These are phyloP conservation scores for Heliconius ethilla DNA, from an alignment of 2,888 invertebrate species.

Conservation along the genomic window DNA sequence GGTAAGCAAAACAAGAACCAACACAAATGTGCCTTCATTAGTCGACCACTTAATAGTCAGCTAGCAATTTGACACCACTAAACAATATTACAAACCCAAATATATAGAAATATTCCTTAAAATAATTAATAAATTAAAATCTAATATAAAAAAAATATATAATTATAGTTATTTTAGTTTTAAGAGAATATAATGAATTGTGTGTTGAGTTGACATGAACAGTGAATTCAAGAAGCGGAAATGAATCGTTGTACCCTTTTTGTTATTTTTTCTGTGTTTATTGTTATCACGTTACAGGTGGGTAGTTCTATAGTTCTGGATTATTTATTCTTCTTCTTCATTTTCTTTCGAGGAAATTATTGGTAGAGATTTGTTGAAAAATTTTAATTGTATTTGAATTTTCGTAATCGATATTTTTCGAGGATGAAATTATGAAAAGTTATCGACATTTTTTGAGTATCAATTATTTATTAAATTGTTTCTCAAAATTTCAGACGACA, in stretches of 20 bases:
- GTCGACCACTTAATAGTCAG: constrained; percentile 55
- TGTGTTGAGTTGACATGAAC: constrained; percentile 59
- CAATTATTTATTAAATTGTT: neutral
- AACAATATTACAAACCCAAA: constrained; percentile 21
- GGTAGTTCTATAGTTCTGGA: constrained; percentile 44
- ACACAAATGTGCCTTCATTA: constrained; percentile 55
- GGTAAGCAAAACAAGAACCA: constrained; percentile 61
- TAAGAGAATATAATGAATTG: constrained; percentile 2
- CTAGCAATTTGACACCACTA: constrained; percentile 43
- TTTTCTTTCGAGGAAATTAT: neutral
- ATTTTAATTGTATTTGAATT: too few relatives aligned
- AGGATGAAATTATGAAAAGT: neutral
- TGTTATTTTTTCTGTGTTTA: constrained; percentile 58
- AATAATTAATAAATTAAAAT: neutral
- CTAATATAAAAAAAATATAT: neutral
- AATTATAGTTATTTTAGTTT: neutral
- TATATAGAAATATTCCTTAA: neutral
- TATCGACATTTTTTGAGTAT: neutral
- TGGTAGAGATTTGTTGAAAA: neutral
- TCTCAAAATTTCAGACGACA: constrained; percentile 62
- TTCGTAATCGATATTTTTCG: neutral
- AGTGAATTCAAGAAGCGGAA: constrained; percentile 59
- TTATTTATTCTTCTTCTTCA: too few relatives aligned
- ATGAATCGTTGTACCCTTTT: constrained; percentile 68
- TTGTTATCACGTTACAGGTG: constrained; percentile 68